Conservation (phyloP, 2,113 vertebrate species). For the Megalops atlanticus region DNA sequence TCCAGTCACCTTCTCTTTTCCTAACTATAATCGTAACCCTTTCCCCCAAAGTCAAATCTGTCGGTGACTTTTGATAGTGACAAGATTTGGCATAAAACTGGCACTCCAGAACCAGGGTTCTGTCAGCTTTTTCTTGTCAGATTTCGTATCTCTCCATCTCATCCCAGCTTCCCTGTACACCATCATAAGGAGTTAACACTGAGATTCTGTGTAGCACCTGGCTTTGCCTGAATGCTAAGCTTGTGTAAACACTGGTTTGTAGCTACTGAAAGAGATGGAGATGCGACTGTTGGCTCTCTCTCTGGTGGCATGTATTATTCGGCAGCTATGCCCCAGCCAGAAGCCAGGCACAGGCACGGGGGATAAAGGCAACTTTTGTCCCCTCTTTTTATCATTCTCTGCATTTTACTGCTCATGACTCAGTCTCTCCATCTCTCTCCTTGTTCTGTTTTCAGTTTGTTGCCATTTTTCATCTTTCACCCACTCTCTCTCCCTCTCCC, state of each 20-base stretch:
- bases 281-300: not conserved
- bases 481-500: not conserved
- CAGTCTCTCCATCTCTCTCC: conserved; percentile 53
- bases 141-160: too few relatives aligned
- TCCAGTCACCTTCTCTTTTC: too few relatives aligned
- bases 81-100: not conserved
- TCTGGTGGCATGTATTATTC: conserved; percentile 31
- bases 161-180: not conserved
- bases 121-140: not conserved
- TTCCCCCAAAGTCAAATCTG: too few relatives aligned
- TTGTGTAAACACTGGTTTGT: conserved; percentile 2
- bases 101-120: not conserved
- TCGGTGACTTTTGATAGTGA: not conserved
- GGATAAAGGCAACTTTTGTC: conserved; percentile 30
- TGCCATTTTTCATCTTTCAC: not conserved
- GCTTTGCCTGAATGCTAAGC: not conserved
- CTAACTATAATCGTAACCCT: too few relatives aligned
- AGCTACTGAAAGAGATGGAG: not conserved
- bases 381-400: conserved; percentile 60
- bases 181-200: not conserved
- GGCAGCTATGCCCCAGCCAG: conserved; percentile 49
- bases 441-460: conserved; percentile 53
- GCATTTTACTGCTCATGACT: conserved; percentile 68
- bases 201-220: not conserved
- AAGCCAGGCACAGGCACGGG: conserved; percentile 45